phyloP scores from a whole-genome alignment of 2,888 invertebrate species.

The Meiosimyza platycephala region DNA sequence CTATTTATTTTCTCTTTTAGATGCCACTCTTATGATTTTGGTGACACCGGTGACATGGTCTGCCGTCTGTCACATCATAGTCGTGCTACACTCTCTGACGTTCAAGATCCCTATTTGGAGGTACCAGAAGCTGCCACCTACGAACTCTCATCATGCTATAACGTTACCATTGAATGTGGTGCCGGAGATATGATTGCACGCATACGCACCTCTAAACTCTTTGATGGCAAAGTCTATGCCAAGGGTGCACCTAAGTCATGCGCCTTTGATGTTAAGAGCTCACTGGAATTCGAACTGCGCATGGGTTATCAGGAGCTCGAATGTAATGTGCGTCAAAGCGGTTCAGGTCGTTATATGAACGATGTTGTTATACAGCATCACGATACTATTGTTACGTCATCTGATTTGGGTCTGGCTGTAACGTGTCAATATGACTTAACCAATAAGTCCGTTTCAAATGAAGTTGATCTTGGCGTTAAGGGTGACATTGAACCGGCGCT shows the following conservation, averaged over 20 bases:
- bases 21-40: slow-evolving; percentile 93
- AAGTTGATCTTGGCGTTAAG: slow-evolving; percentile 87
- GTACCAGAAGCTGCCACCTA: slow-evolving; percentile 91
- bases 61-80: slow-evolving; percentile 93
- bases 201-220: slow-evolving; percentile 89
- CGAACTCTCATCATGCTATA: slow-evolving; percentile 92
- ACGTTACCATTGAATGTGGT: slow-evolving; percentile 91
- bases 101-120: slow-evolving; percentile 89
- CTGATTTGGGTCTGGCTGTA: slow-evolving; percentile 90
- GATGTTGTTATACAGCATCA: slow-evolving; percentile 95
- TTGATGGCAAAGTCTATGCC: slow-evolving; percentile 94
- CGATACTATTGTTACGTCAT: slow-evolving; percentile 92
- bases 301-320: slow-evolving; percentile 93
- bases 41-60: slow-evolving; percentile 91
- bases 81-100: slow-evolving; percentile 86
- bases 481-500: slow-evolving; percentile 87
- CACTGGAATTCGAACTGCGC: slow-evolving; percentile 87
- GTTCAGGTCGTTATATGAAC: slow-evolving; percentile 85
- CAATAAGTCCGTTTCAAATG: slow-evolving; percentile 92
- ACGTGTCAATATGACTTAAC: slow-evolving; percentile 94
- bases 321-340: slow-evolving; percentile 90
- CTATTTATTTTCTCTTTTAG: slow-evolving; percentile 58
- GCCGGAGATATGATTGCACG: slow-evolving; percentile 92
- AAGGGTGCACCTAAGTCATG: slow-evolving; percentile 94
- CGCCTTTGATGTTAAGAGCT: slow-evolving; percentile 86